These are phyloP conservation scores for Conger conger DNA, from an alignment of 2,113 vertebrate genomes.

Conservation along the genomic window DNA sequence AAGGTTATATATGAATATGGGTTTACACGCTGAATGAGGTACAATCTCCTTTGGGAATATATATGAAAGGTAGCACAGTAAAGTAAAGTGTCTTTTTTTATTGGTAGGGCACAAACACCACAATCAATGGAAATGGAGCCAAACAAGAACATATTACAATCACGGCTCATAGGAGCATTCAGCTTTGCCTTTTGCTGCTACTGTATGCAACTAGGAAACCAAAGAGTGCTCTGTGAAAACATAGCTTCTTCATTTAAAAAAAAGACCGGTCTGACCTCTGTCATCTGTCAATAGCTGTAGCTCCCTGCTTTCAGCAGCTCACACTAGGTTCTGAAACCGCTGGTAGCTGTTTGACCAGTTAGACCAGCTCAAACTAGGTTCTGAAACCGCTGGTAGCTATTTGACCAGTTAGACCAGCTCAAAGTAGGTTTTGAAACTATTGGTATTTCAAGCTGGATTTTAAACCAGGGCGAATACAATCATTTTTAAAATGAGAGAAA, in stretches of 20 bases:
- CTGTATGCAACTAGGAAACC: neutral
- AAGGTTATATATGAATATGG: neutral
- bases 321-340: too few species aligned
- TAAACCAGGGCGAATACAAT: too few species aligned
- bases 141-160: neutral
- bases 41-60: slow-evolving; percentile 3
- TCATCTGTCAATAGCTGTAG: too few species aligned
- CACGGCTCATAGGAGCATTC: neutral
- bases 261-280: too few species aligned
- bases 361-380: too few species aligned
- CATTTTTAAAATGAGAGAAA: too few species aligned
- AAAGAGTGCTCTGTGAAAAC: neutral
- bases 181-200: neutral
- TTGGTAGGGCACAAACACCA: neutral
- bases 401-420: too few species aligned
- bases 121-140: neutral
- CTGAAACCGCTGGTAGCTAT: too few species aligned
- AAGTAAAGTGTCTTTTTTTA: neutral
- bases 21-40: neutral
- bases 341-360: too few species aligned
- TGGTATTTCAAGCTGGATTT: too few species aligned
- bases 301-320: too few species aligned
- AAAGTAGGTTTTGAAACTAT: too few species aligned
- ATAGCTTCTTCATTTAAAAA: neutral
- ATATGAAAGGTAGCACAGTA: neutral